Base-by-base conservation (phyloP, 2,113 vertebrate genomes). In the Serinus canaria region DNA sequence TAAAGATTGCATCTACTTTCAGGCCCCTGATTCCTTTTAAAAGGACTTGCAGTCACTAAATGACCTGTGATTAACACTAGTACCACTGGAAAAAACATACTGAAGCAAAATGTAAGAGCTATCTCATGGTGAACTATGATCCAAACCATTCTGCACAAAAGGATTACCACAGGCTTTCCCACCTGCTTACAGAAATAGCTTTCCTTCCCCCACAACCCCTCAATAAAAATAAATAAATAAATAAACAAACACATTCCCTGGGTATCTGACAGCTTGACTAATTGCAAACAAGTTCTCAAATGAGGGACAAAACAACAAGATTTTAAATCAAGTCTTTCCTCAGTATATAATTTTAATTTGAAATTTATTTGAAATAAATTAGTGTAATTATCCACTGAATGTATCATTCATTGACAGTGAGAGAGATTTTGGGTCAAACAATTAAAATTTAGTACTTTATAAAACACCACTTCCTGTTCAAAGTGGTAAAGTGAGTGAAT, bases 321-420 rank as follows among this genome's bases (percentile, higher is more conserved):
- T 95, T 96, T 95, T 91, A 92, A 94, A 86, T 93, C 80, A 95
- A 90, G 64, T 84, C 46, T 93, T 86, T 83, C 86, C 66, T 84
- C 81, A 92, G 86, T 86, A 72, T 74, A 88, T 90, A 41, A 88
- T 95, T 96, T 96, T 96, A 95, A 95, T 95, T 95, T 97, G 91
- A 95, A 96, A 97, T 96, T 95, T 96, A 97, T 96, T 96, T 64
- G 63, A 97, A 95, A 96, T 88, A 95, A 96, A 95, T 96, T 93
- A 92, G 73, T 33, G 53, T 52, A 90, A 95, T 96, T 95, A 97
- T 93, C 92, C 68, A 60, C 81, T 58, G 66, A 95, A 86, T 88
- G 50, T 84, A 63, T 31, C 24, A 67, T 76, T 79, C 83, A 64
- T 55, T 81, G 94, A 75, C 77, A 87, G 25, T 25, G 24, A 90